These are phyloP conservation scores for Syngnathus floridae DNA, from an alignment of 2,113 vertebrate species.

Conservation along the genomic window DNA sequence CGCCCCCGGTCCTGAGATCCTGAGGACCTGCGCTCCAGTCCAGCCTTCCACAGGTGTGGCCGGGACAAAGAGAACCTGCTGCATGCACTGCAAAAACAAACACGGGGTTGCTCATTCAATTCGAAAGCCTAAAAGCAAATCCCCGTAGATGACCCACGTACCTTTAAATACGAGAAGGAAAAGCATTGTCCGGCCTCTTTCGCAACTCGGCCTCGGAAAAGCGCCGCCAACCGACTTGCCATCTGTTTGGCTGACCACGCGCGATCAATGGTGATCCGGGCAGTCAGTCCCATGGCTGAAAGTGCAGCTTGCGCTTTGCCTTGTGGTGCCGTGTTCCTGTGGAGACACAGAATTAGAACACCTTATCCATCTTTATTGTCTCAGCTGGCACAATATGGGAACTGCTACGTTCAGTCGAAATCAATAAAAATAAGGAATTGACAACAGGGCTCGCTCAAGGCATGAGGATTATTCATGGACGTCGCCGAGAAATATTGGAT, in stretches of 20 bases:
- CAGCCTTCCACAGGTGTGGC: slow-evolving; percentile 47
- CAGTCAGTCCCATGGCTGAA: slow-evolving; percentile 6
- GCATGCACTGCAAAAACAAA: slow-evolving; percentile 38
- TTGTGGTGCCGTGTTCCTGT: slow-evolving; percentile 10
- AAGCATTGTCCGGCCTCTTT: slow-evolving; percentile 21
- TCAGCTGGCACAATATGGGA: too few relatives aligned
- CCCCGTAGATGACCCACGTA: not conserved
- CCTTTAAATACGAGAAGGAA: slow-evolving; percentile 58
- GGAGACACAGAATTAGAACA: not conserved
- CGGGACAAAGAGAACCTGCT: slow-evolving; percentile 47
- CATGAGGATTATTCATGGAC: not conserved
- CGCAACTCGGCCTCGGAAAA: slow-evolving; percentile 36
- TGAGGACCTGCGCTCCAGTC: slow-evolving; percentile 54
- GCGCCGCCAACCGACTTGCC: slow-evolving; percentile 31
- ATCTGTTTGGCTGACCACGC: slow-evolving; percentile 51
- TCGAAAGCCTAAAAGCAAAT: too few relatives aligned
- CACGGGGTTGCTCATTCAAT: too few relatives aligned
- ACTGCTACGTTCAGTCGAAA: too few relatives aligned
- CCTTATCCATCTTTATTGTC: not conserved
- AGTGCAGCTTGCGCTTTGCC: slow-evolving; percentile 16
- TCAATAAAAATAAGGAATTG: too few relatives aligned
- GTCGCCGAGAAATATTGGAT: not conserved
- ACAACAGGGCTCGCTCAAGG: too few relatives aligned
- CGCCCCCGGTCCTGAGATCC: slow-evolving; percentile 36
- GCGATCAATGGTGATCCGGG: slow-evolving; percentile 51